These are phyloP conservation scores for Limanda limanda DNA, from an alignment of 2,113 vertebrate species.

Conservation along the genomic window DNA sequence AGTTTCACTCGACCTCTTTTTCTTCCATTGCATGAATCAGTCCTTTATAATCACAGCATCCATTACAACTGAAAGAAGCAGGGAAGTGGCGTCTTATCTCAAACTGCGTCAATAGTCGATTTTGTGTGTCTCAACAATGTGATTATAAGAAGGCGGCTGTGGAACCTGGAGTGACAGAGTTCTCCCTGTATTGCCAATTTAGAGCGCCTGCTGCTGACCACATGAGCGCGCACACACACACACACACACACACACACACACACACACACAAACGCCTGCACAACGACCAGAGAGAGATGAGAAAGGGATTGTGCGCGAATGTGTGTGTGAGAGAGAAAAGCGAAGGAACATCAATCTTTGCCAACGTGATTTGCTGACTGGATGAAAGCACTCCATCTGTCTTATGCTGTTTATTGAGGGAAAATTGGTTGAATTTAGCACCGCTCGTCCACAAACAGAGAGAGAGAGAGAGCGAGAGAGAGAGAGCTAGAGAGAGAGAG, in stretches of 20 bases:
- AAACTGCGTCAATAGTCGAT: constrained; percentile 5
- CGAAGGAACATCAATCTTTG: constrained; percentile 74
- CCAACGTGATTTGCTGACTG: constrained; percentile 79
- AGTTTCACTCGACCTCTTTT: neutral
- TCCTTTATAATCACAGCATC: neutral
- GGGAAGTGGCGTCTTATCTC: neutral
- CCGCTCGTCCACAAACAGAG: constrained; percentile 57
- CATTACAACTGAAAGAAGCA: neutral
- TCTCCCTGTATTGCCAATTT: constrained; percentile 66
- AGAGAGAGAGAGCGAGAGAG: constrained; percentile 36
- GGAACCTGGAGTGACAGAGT: constrained; percentile 16
- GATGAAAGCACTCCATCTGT: constrained; percentile 77
- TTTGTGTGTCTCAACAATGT: constrained; percentile 28
- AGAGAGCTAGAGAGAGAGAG: constrained; percentile 32
- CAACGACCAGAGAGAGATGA: constrained; percentile 11
- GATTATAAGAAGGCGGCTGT: constrained; percentile 31
- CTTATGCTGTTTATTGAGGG: constrained; percentile 72
- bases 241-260: constrained; percentile 29
- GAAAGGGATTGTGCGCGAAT: constrained; percentile 3
- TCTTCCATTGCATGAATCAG: neutral
- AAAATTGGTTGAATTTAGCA: constrained; percentile 69
- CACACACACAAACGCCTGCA: constrained; percentile 1
- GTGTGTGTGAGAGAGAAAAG: constrained; percentile 33
- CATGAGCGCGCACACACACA: constrained; percentile 20
- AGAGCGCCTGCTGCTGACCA: constrained; percentile 43